phyloP scores from a whole-genome alignment of 2,888 invertebrate species.

The Meganola albula region DNA sequence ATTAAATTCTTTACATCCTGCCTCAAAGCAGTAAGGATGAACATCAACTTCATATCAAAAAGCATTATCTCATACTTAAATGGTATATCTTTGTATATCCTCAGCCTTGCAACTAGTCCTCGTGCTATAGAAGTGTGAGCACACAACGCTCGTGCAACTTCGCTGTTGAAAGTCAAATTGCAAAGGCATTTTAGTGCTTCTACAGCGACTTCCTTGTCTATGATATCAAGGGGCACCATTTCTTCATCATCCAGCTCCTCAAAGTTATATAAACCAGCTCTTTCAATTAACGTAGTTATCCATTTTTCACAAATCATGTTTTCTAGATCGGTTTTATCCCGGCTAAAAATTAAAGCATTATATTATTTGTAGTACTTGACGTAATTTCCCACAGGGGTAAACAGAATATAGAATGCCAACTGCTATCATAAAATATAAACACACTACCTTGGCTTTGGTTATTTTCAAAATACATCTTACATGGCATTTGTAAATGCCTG shows the following conservation, averaged over 20 bases:
- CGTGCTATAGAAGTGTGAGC: conserved; percentile 81
- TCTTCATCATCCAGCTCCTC: conserved; percentile 50
- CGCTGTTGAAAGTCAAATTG: conserved; percentile 89
- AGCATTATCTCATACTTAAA: conserved; percentile 85
- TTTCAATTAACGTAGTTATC: conserved; percentile 81
- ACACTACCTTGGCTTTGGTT: no score
- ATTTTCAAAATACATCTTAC: no score
- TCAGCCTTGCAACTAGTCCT: conserved; percentile 84
- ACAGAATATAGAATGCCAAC: no score
- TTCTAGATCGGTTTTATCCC: conserved; percentile 86
- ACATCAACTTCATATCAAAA: conserved; percentile 92
- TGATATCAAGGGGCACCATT: conserved; percentile 48
- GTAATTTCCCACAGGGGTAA: no score
- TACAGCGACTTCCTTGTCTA: conserved; percentile 77
- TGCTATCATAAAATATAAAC: no score
- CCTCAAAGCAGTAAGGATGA: conserved; percentile 91
- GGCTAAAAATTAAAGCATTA: no score
- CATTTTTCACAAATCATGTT: conserved; percentile 82
- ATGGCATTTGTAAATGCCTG: no score
- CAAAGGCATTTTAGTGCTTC: conserved; percentile 93
- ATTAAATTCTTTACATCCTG: conserved; percentile 81
- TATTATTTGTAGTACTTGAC: no score
- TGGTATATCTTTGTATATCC: conserved; percentile 80
- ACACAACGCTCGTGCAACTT: conserved; percentile 59
- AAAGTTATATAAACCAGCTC: conserved; percentile 79